Base-by-base conservation (phyloP, 2,113 vertebrate genomes). In the Anoplopoma fimbria region DNA sequence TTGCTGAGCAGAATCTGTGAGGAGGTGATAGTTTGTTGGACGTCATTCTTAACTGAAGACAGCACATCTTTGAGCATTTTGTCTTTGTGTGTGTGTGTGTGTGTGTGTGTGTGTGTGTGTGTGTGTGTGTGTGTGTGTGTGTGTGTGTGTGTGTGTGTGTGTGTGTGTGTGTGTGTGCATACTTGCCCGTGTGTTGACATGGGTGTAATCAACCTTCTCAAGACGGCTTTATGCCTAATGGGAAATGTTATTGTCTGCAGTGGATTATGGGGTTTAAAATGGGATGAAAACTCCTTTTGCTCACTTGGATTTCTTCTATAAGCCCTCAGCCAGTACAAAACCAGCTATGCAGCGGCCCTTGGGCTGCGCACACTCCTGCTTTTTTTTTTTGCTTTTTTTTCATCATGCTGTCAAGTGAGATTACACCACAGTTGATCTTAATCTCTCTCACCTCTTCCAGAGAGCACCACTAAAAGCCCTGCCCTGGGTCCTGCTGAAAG, bases 331-430 rank as follows among this genome's bases (percentile, higher is more conserved):
- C 69, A 57, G 57, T 47, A 51, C 45, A n/a, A 68, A 38, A 68
- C 45, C 58, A 67, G 73, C n/a, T 68, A 47, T 27, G 34, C 71
- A 76, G 68, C 31, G 5, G 70, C 85, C 82, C 65, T 42, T 65
- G 0, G 80, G 84, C 84, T 84, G 53, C 77, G 36, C 84, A 81
- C 85, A 82, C 88, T 77, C 83, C 85, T 75, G 60, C 74, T 71
- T 75, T 77, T 36, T 84, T 55, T 21, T 21, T 51, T 0, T 6
- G 71, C 63, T 53, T 76, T 65, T 93, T 93, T 92, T 91, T 94
- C 90, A 94, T 83, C 93, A 69, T 51, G 57, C 85, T 94, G 94
- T 94, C 94, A 95, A 38, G 68, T 69, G 77, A 89, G 93, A 94
- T 95, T 93, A 93, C 64, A 53, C 62, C 88, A 87, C 75, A 83